Conservation (phyloP, 37 sponge, comb jelly and placozoan species). For the Haliclona indistincta region DNA sequence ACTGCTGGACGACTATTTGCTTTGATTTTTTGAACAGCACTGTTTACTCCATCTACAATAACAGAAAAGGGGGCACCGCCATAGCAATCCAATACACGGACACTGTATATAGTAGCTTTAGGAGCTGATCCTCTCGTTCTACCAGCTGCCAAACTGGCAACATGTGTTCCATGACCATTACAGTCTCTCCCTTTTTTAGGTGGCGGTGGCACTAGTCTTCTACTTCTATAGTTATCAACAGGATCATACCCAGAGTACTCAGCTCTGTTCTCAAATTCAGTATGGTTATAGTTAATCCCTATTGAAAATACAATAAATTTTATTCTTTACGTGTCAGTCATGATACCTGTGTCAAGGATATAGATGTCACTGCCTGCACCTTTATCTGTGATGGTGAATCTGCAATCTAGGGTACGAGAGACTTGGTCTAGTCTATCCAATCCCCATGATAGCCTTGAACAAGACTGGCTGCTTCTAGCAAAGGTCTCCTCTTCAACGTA, state of each 20-base stretch:
- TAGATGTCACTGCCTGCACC: slow-evolving; percentile 81
- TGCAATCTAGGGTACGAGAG: slow-evolving; percentile 35
- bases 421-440: slow-evolving; percentile 71
- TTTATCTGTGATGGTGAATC: slow-evolving; percentile 39
- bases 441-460: slow-evolving; percentile 56
- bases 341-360: slow-evolving; percentile 61
- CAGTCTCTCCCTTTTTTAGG: slow-evolving; percentile 59
- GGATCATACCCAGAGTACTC: slow-evolving; percentile 49
- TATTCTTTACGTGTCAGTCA: no score
- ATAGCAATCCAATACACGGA: slow-evolving; percentile 61
- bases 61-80: slow-evolving; percentile 37
- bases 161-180: slow-evolving; percentile 75
- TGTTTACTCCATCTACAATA: slow-evolving; percentile 23
- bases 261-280: slow-evolving; percentile 2
- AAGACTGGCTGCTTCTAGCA: slow-evolving; percentile 26
- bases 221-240: no score
- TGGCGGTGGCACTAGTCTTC: no score
- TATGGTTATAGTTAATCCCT: slow-evolving; percentile 57
- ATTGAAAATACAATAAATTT: no score
- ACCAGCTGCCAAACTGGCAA: slow-evolving; percentile 68
- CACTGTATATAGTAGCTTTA: slow-evolving; percentile 46
- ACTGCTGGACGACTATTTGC: background rate
- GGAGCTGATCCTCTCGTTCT: slow-evolving; percentile 52
- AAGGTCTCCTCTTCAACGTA: slow-evolving; percentile 61
- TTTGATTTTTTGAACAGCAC: background rate